Evolutionary conservation across 2,113 vertebrate genomes (phyloP), one percentile per base, ranked within the genome.

Genomic region (Anas platyrhynchos): DNA sequence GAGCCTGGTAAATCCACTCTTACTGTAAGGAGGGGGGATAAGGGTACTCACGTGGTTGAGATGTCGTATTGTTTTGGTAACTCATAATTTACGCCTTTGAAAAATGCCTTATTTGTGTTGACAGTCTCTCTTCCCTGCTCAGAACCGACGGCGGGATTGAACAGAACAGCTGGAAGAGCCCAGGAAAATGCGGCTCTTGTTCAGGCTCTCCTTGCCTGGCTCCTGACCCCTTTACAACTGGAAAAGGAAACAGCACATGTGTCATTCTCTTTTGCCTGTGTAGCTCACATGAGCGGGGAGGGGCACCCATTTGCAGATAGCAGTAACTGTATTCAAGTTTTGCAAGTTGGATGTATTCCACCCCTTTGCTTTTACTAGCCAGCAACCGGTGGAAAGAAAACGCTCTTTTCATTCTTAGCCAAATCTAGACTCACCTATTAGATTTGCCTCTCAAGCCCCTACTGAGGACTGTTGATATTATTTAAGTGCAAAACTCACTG

Each of bases 201-300:
- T 96, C 74, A 0, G 93, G 78, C 79, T 94, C 86, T 92, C 85
- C 87, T 93, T 94, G 88, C 74, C 78, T 95, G 85, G 93, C 93
- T 97, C 86, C 94, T 94, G 97, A 96, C 97, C 97, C 94, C 87
- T 96, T 61, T 91, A 80, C 56, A 97, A 96, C 85, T 94, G 97
- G 97, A 97, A 97, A 96, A 97, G 98, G 97, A 97, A 95, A 96
- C 94, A 89, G 97, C 95, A 96, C 96, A 96, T 97, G 95, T 97
- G 97, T 97, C 97, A 96, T 97, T 71, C 95, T 95, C 82, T 96
- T 96, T 93, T 74, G 87, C 93, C 95, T 96, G 92, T 97, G 91
- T 74, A 94, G 95, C 96, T 97, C 96, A 96, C 96, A 96, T 93
- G 93, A 97, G 89, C 91, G 88, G 98, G 98, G 98, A 98, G 98